Conservation (phyloP, 2,888 invertebrate species). For the Diogma glabrata region DNA sequence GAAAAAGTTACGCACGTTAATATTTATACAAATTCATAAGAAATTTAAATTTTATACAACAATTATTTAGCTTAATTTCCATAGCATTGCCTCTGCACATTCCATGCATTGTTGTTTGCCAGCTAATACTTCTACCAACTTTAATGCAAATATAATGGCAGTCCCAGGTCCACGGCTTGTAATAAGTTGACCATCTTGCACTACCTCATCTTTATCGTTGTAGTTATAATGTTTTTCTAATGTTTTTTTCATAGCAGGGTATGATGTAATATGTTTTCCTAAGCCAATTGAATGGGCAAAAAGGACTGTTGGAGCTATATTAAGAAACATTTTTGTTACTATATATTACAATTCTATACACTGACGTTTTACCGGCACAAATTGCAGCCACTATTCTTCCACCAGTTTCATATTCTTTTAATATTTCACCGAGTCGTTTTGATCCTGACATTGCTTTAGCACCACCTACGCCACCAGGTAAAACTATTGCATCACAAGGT, state of each 20-base stretch:
- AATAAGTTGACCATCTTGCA: slow-evolving; percentile 49
- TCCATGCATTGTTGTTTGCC: slow-evolving; percentile 55
- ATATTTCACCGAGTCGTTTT: slow-evolving; percentile 57
- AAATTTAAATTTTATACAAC: no score
- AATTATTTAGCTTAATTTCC: no score
- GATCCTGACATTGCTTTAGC: slow-evolving; percentile 70
- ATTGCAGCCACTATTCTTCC: slow-evolving; percentile 82
- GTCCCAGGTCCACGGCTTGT: slow-evolving; percentile 86
- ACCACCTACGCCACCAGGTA: slow-evolving; percentile 89
- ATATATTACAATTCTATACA: no score
- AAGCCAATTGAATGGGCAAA: slow-evolving; percentile 67
- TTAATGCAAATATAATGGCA: slow-evolving; percentile 75
- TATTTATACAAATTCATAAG: no score
- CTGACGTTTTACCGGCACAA: slow-evolving; percentile 81
- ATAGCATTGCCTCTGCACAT: slow-evolving; percentile 63
- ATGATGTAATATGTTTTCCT: slow-evolving; percentile 79
- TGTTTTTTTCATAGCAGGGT: slow-evolving; percentile 71
- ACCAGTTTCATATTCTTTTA: slow-evolving; percentile 66
- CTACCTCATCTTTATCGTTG: slow-evolving; percentile 29
- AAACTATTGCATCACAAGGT: slow-evolving; percentile 58
- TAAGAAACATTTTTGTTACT: no score
- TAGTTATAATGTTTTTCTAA: slow-evolving; percentile 46
- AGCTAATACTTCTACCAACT: slow-evolving; percentile 60
- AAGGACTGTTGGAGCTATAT: slow-evolving; percentile 67
- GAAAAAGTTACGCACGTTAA: no score